Percentiles rank a stretch among this genome's conserved stretches.
phyloP scores from a whole-genome alignment of 1,140 invertebrate species.

The Ectropis grisescens region DNA sequence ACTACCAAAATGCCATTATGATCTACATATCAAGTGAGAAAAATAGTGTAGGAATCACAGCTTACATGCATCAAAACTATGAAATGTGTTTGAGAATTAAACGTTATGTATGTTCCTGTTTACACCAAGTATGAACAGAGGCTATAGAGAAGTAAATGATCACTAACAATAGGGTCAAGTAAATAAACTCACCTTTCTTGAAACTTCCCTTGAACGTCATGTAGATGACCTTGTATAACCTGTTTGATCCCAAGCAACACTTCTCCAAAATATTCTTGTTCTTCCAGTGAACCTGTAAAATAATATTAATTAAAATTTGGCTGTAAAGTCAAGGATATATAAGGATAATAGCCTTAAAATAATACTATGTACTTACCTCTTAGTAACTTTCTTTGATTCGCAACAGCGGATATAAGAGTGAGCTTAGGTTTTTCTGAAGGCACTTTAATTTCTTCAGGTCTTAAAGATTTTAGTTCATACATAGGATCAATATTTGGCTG shows the following conservation, averaged over 20 bases:
- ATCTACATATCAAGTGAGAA: too few relatives aligned
- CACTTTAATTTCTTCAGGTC: constrained; percentile 63
- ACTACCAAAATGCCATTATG: too few relatives aligned
- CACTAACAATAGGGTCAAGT: too few relatives aligned
- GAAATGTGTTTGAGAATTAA: too few relatives aligned
- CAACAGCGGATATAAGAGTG: constrained; percentile 57
- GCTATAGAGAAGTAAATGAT: too few relatives aligned
- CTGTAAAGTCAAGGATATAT: constrained; percentile 1
- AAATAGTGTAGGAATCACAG: too few relatives aligned
- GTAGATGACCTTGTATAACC: constrained; percentile 80
- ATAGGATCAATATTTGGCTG: constrained; percentile 33
- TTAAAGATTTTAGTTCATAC: constrained; percentile 41
- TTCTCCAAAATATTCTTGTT: constrained; percentile 83
- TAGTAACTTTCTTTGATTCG: constrained; percentile 62
- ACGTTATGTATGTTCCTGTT: too few relatives aligned
- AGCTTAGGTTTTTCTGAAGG: constrained; percentile 62
- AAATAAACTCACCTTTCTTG: constrained; percentile 62
- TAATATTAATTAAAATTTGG: constrained; percentile 5
- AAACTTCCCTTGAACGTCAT: constrained; percentile 77
- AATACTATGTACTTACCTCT: constrained; percentile 48
- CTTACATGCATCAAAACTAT: too few relatives aligned
- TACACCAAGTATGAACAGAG: too few relatives aligned
- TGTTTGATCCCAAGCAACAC: constrained; percentile 81
- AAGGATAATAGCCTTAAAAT: too few relatives aligned
- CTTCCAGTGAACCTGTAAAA: constrained; percentile 69